Base-by-base conservation (phyloP, 2,113 vertebrate species). In the Pelecanoides urinatrix region DNA sequence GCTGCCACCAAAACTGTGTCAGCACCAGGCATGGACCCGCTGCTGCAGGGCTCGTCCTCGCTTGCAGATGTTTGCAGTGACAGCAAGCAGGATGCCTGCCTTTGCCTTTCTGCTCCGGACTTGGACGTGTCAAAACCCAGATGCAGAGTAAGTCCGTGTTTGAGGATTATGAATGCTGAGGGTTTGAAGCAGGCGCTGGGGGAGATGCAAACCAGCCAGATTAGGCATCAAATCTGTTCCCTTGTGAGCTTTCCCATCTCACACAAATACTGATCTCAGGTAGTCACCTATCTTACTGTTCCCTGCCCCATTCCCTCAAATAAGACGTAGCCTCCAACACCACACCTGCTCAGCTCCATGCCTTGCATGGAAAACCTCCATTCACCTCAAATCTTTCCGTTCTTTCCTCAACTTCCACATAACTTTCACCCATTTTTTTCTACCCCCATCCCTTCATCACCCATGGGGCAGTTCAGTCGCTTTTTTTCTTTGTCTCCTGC, bases 111-210 rank as follows among this genome's bases (percentile, higher is more conserved):
- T 50, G 18, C 50, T 44, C 67, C 12, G 11, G 53, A 56, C 16
- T 19, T 0, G 0, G 25, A 22, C 5, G 1, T 3, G 1, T 34
- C 59, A 67, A 67, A 67, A 50, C n/a, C 17, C 29, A 22, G 45
- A 36, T 9, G 21, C 23, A 15, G 53, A 38, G 15, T 17, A 67
- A 16, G 6, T 45, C 75, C 2, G 0, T 32, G n/a, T 29, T 47
- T 90, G 62, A 90, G n/a, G 47, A 15, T 62, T 50, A 21, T 16
- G 42, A 44, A 40, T 8, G 23, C 40, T 38, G 30, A 70, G 34
- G 49, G 15, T 49, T 38, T 59, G 52, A 38, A 76, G 59, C 10
- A 76, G 47, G 21, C 6, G 4, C 30, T 8, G 25, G 19, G 19
- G 29, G 30, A 90, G 30, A 74, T 19, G 30, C 30, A 52, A 82